Evolutionary conservation across 2,797 vertebrate genomes (phyloP).

Genomic region (Xiphorhynchus erythropygius): DNA sequence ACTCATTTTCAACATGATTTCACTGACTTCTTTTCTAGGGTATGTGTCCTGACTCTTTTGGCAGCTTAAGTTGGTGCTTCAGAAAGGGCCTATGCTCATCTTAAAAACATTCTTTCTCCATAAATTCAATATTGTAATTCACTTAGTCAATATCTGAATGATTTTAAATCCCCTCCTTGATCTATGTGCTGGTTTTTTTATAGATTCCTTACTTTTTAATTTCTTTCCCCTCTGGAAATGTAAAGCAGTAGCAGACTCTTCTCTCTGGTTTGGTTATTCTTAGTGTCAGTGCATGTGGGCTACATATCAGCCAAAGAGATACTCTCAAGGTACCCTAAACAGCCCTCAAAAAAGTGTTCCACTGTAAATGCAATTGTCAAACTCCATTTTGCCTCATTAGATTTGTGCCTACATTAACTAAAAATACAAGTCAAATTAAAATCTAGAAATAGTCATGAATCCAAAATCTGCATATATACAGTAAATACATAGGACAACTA

Average conservation of each 20-base stretch:
- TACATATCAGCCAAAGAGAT: neutral
- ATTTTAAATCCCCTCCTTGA: neutral
- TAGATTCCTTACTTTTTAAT: neutral
- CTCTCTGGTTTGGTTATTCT: neutral
- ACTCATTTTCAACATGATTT: neutral
- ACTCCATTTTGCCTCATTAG: neutral
- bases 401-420: neutral
- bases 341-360: neutral
- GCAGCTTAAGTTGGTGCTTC: neutral
- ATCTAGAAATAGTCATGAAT: neutral
- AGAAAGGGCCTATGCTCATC: neutral
- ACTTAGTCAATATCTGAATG: neutral
- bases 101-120: neutral
- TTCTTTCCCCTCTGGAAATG: rapidly evolving
- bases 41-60: neutral
- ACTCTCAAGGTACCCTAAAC: neutral
- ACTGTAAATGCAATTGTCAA: neutral
- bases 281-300: neutral
- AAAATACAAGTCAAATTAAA: neutral
- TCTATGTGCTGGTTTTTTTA: neutral
- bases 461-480: neutral
- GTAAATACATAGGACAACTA: neutral
- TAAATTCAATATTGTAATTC: neutral
- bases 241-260: neutral
- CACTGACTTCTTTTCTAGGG: neutral